Evolutionary conservation across 1,140 invertebrate species (phyloP).

Genomic region (Drosophila fuyamai): DNA sequence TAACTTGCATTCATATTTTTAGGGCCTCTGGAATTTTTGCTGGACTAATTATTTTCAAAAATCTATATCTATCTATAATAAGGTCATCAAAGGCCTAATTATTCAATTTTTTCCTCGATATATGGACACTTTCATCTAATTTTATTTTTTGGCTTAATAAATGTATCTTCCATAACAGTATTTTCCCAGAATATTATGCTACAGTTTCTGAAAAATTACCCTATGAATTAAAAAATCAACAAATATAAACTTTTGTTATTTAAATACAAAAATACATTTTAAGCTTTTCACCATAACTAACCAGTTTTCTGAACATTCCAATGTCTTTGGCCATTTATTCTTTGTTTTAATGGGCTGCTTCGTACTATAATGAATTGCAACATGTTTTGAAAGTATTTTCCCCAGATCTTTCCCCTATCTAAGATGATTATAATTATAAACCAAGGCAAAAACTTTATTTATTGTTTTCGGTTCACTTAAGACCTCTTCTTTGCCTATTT

Average conservation of each 20-base stretch:
- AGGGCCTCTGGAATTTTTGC: background rate
- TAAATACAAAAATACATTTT: background rate
- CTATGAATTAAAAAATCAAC: background rate
- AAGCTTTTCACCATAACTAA: background rate
- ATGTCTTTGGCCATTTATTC: slow-evolving; percentile 8
- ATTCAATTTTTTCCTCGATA: too few species aligned
- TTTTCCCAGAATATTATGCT: background rate
- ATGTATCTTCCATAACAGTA: background rate
- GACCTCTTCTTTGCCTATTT: slow-evolving; percentile 9
- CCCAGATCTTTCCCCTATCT: background rate
- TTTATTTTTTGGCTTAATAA: too few species aligned
- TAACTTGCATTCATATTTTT: background rate
- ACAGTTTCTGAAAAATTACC: background rate
- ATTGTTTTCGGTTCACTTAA: slow-evolving; percentile 40
- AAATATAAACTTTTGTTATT: too few species aligned
- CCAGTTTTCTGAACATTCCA: background rate
- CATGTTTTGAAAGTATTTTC: slow-evolving; percentile 16
- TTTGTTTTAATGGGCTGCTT: slow-evolving; percentile 19
- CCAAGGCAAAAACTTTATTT: slow-evolving; percentile 45
- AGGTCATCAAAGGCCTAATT: too few species aligned
- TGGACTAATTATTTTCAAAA: too few species aligned
- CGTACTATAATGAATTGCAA: slow-evolving; percentile 13
- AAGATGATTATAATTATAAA: slow-evolving; percentile 44
- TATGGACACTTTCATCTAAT: too few species aligned
- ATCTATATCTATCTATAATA: too few species aligned